Conservation (phyloP, 1,140 invertebrate species). For the Tenebrio molitor region DNA sequence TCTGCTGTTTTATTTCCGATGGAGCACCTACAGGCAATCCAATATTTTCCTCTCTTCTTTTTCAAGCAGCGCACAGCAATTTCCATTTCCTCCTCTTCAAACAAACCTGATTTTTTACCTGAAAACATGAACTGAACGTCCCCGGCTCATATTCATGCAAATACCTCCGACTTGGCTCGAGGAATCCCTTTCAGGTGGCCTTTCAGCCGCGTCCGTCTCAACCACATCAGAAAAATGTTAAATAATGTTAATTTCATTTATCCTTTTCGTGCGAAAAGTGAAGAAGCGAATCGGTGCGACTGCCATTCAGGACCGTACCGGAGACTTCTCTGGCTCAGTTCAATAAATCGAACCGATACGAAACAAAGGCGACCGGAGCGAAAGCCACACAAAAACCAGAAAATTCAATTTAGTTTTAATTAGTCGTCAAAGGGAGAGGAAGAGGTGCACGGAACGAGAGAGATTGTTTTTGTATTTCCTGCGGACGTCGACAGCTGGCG, state of each 20-base stretch:
- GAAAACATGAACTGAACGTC: too few species aligned
- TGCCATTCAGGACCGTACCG: constrained; percentile 6
- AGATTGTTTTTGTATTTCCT: constrained; percentile 38
- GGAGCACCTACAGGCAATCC: too few species aligned
- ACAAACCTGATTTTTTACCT: too few species aligned
- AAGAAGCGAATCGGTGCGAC: neutral
- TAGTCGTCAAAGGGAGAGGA: constrained; percentile 33
- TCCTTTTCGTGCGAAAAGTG: neutral
- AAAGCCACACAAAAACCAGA: constrained; percentile 40
- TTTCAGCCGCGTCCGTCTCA: neutral
- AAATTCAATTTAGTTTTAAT: constrained; percentile 48
- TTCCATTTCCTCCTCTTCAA: too few species aligned
- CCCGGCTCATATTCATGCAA: constrained; percentile 7
- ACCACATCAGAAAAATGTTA: constrained; percentile 24
- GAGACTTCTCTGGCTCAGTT: constrained; percentile 1
- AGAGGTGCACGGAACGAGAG: constrained; percentile 6
- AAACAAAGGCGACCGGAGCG: constrained; percentile 8
- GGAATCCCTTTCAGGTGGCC: neutral
- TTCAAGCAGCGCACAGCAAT: too few species aligned
- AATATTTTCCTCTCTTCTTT: too few species aligned
- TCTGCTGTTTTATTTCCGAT: too few species aligned
- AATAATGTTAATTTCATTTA: constrained; percentile 37
- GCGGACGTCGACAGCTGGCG: constrained; percentile 30
- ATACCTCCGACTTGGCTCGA: neutral
- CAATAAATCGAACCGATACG: neutral